Percentiles rank a stretch among this genome's conserved stretches.
phyloP scores from a whole-genome alignment of 2,797 vertebrate species.

The Poliocrania exsul region DNA sequence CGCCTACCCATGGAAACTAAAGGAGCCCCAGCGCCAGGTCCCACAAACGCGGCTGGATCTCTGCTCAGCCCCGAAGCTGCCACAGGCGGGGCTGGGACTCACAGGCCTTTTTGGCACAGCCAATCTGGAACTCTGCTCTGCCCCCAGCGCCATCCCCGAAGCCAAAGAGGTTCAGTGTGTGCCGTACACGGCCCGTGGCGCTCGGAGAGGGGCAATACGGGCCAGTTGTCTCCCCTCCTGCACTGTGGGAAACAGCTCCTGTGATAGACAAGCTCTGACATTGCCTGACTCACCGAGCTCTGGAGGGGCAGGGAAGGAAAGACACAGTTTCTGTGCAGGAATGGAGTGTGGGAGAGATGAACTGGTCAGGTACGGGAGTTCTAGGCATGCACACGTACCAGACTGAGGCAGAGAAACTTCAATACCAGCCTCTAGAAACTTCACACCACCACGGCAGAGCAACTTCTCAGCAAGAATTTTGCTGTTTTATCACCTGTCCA shows the following conservation, averaged over 20 bases:
- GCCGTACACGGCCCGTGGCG: accelerated
- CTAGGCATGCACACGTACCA: neutral
- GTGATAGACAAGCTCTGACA: neutral
- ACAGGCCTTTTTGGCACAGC: accelerated
- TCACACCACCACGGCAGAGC: neutral
- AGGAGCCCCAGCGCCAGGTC: accelerated
- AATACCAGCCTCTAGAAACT: neutral
- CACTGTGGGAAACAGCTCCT: neutral
- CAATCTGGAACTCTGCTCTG: neutral
- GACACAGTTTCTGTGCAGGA: neutral
- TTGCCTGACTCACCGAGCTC: accelerated
- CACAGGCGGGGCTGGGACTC: accelerated
- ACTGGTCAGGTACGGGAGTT: neutral
- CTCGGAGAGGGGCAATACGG: accelerated
- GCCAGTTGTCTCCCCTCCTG: neutral
- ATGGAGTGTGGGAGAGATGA: neutral
- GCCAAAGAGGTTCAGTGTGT: accelerated
- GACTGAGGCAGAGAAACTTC: neutral
- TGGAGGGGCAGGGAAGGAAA: neutral
- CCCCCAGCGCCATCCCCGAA: accelerated
- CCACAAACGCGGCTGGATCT: accelerated
- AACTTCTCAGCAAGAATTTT: neutral
- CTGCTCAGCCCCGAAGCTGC: neutral
- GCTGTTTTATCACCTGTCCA: accelerated
- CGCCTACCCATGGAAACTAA: accelerated